phyloP scores from a whole-genome alignment of 2,888 invertebrate species.

The Eupithecia centaureata region DNA sequence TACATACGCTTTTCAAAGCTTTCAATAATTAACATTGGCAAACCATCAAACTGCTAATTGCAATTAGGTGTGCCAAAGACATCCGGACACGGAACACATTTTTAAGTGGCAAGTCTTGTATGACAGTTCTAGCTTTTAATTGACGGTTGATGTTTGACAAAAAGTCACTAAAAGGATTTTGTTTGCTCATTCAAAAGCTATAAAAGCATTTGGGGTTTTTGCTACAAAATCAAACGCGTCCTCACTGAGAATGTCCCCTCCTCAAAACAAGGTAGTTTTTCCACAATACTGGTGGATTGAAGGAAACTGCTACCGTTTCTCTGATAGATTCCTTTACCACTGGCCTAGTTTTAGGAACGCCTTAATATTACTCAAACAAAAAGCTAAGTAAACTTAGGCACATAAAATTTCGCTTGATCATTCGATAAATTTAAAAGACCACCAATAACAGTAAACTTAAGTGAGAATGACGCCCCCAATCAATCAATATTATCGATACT shows the following conservation, averaged over 20 bases:
- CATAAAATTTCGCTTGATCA: neutral
- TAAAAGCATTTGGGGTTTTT: no score
- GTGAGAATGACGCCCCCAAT: slow-evolving; percentile 59
- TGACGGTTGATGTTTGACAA: slow-evolving; percentile 47
- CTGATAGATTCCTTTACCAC: neutral
- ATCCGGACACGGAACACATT: slow-evolving; percentile 48
- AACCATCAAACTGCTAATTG: slow-evolving; percentile 53
- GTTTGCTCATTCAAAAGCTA: neutral
- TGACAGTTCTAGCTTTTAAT: slow-evolving; percentile 41
- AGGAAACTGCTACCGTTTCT: neutral
- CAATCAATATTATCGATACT: slow-evolving; percentile 72
- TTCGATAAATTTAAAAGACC: neutral
- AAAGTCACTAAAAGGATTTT: slow-evolving; percentile 4
- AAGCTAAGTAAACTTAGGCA: no score
- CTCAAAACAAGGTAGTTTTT: no score
- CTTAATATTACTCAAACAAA: neutral
- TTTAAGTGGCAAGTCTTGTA: slow-evolving; percentile 50
- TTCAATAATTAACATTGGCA: slow-evolving; percentile 61
- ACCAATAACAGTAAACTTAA: slow-evolving; percentile 33
- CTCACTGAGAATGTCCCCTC: no score
- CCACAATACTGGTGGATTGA: no score
- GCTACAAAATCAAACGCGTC: no score
- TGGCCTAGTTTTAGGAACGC: neutral
- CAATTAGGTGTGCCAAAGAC: slow-evolving; percentile 60
- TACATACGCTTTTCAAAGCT: slow-evolving; percentile 15